Evolutionary conservation across 2,888 invertebrate species (phyloP).

Genomic region (Hydropsyche betteni): DNA sequence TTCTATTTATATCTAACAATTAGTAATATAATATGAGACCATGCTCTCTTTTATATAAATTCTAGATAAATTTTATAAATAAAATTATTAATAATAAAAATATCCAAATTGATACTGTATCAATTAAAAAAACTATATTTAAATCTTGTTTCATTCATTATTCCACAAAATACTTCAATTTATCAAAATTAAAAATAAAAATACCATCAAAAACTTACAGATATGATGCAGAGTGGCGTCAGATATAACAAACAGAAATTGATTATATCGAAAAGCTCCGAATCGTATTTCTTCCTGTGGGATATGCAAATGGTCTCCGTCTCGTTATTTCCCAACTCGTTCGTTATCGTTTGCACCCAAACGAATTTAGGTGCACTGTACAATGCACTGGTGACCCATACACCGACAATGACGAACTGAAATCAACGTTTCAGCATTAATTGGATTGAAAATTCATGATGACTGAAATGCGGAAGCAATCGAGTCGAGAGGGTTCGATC

Average conservation of each 20-base stretch:
- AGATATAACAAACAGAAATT: constrained; percentile 86
- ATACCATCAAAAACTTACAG: constrained; percentile 63
- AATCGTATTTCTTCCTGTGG: constrained; percentile 80
- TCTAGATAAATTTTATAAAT: too few species aligned
- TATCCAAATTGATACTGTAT: too few species aligned
- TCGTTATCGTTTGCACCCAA: constrained; percentile 80
- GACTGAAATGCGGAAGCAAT: too few species aligned
- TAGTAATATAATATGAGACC: too few species aligned
- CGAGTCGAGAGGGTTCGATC: too few species aligned
- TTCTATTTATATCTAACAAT: too few species aligned
- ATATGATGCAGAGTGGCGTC: constrained; percentile 82
- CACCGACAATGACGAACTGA: constrained; percentile 78
- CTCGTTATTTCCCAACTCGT: constrained; percentile 67
- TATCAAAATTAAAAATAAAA: not conserved
- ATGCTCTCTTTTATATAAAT: too few species aligned
- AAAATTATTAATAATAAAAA: too few species aligned
- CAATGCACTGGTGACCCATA: constrained; percentile 83
- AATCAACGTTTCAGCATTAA: constrained; percentile 50
- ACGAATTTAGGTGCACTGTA: constrained; percentile 87
- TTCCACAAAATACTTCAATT: too few species aligned
- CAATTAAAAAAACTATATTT: too few species aligned
- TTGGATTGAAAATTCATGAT: too few species aligned
- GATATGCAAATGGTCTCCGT: constrained; percentile 78
- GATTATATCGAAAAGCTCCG: constrained; percentile 79
- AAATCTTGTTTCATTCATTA: too few species aligned